These are phyloP conservation scores for Phalacrocorax brasilianus DNA, from an alignment of 2,113 vertebrate genomes.

Conservation along the genomic window DNA sequence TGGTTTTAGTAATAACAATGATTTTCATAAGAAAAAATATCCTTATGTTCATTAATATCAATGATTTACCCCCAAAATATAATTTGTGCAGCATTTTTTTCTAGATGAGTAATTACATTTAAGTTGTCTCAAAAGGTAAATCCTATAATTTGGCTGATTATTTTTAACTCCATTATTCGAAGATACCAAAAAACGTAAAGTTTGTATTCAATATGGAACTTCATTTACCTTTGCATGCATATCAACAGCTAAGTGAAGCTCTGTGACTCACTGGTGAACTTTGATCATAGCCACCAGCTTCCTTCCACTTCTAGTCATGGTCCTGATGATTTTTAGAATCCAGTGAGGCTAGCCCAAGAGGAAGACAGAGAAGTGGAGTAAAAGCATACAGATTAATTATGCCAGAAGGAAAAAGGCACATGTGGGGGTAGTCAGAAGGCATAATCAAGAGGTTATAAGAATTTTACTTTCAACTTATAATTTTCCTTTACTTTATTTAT, in stretches of 20 bases:
- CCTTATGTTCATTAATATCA: neutral
- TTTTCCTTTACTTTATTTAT: neutral
- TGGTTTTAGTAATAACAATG: neutral
- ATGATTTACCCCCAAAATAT: neutral
- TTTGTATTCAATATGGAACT: neutral
- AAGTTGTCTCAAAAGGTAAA: neutral
- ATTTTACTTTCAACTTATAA: neutral
- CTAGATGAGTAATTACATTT: neutral
- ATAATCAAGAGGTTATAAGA: neutral
- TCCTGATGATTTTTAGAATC: neutral
- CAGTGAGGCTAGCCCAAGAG: neutral
- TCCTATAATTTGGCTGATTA: rapidly evolving
- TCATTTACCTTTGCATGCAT: neutral
- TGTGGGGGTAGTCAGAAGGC: neutral
- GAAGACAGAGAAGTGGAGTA: neutral
- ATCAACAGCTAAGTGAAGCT: neutral
- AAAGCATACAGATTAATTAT: neutral
- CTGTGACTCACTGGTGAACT: neutral
- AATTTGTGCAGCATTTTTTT: neutral
- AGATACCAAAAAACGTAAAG: neutral
- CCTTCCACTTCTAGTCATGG: neutral
- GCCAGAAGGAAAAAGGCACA: rapidly evolving
- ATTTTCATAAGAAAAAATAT: neutral
- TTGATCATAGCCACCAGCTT: neutral
- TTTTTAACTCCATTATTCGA: neutral